A percentile compares a stretch with the other conserved stretches of the same genome.
These are phyloP conservation scores for Myoxocephalus aenaeus DNA, from an alignment of 2,797 vertebrate genomes.

Conservation along the genomic window DNA sequence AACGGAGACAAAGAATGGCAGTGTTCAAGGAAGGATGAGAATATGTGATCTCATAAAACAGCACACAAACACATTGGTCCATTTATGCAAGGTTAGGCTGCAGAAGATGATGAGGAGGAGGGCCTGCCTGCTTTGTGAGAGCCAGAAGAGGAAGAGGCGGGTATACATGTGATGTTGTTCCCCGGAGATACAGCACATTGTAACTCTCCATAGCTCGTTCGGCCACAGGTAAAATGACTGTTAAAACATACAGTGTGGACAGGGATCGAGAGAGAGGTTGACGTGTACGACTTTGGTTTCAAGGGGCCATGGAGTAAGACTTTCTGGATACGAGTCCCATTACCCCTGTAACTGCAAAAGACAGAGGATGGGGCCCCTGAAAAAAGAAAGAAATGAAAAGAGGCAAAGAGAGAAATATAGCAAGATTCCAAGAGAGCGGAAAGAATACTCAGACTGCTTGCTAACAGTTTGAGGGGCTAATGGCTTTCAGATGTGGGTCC, in stretches of 20 bases:
- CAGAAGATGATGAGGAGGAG: constrained; percentile 55
- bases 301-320: constrained; percentile 54
- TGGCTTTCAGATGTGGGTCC: constrained; percentile 85
- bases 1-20: constrained; percentile 76
- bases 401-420: constrained; percentile 67
- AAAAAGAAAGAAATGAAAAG: constrained; percentile 51
- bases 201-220: constrained; percentile 47
- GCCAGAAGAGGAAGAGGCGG: constrained; percentile 56
- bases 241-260: constrained; percentile 68
- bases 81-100: constrained; percentile 64
- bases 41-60: constrained; percentile 82
- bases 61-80: constrained; percentile 74
- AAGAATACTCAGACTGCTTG: constrained; percentile 80
- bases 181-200: constrained; percentile 53
- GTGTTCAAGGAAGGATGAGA: constrained; percentile 74
- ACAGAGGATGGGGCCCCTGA: constrained; percentile 48
- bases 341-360: constrained; percentile 73
- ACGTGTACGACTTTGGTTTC: constrained; percentile 55
- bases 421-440: constrained; percentile 79
- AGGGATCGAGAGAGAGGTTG: constrained; percentile 47
- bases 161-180: constrained; percentile 68
- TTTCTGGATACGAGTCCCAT: constrained; percentile 67
- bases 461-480: constrained; percentile 79
- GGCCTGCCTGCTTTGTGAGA: constrained; percentile 61
- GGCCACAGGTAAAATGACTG: constrained; percentile 57